Base-by-base conservation (phyloP, 1,140 invertebrate genomes). In the Metopolophium dirhodum region DNA sequence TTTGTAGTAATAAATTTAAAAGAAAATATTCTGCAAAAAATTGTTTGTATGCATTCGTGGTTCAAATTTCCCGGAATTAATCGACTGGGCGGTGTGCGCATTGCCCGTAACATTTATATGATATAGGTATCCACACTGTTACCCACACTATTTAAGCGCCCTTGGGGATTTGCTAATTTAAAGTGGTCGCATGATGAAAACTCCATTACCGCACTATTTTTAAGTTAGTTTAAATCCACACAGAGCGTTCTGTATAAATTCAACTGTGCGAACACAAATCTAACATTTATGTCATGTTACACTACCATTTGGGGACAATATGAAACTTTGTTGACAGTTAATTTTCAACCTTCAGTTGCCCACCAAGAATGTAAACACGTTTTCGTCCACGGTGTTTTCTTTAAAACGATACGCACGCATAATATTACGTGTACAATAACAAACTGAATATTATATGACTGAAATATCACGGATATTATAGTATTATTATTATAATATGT, bases 311-410 rank as follows among this genome's bases (percentile, higher is more conserved):
- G n/a, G 51, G 51, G 47, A 88, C 45, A 37, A 54, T 20, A 1
- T 11, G 26, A 37, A 61, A 90, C 51, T 90, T 90, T 57, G 88
- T 90, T 41, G 51, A 90, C 88, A 90, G 54, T 57, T 61, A 37
- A 90, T 90, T 89, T 57, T 41, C 35, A 57, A 61, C 88, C 49
- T 57, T 61, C 35, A 37, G n/a, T 54, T 23, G 20, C 35, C 35
- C 35, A 61, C 26, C 26, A 61, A 57, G 54, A 90, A 41, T 90
- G 88, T 90, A 90, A 90, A 90, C 88, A 37, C 35, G 51, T 90
- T 57, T 89, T 23, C 2, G 8, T 41, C 47, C 4, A 7, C 2
- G 14, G 4, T 87, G 23, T 49, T 49, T 87, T 86, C 41, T 86
- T 87, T 9, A 47, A 49, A 87, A 87, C 23, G 41, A 86, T 86